Evolutionary conservation across 2,113 vertebrate species (phyloP).

Genomic region (Columbina picui): DNA sequence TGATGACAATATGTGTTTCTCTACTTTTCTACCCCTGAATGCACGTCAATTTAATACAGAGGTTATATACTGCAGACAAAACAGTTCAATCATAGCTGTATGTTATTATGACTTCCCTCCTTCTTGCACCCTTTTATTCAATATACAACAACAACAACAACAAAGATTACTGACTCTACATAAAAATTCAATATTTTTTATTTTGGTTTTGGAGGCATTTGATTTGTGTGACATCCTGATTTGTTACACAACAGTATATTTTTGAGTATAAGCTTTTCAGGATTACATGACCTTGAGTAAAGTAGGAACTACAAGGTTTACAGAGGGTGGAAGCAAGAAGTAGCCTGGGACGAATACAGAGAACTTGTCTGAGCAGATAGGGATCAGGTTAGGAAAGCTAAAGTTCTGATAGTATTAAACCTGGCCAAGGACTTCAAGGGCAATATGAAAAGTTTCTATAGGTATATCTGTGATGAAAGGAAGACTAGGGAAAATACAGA

Average conservation of each 20-base stretch:
- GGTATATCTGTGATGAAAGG: too few species aligned
- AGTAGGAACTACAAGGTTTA: neutral
- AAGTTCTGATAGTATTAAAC: too few species aligned
- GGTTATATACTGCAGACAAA: neutral
- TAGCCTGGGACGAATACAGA: too few species aligned
- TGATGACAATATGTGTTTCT: accelerated
- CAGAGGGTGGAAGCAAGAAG: too few species aligned
- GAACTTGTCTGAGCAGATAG: too few species aligned
- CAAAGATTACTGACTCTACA: neutral
- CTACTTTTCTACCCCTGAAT: neutral
- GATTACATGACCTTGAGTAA: neutral
- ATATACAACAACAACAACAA: neutral
- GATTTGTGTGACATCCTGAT: neutral
- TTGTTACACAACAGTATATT: neutral
- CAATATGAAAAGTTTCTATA: too few species aligned
- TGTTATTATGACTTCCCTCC: neutral
- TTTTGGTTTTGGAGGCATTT: neutral
- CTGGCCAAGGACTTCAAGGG: too few species aligned
- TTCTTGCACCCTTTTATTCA: neutral
- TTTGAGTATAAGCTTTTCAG: neutral
- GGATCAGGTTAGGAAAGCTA: too few species aligned
- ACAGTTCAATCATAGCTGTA: neutral
- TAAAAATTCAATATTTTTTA: neutral
- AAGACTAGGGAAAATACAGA: too few species aligned
- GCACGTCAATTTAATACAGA: neutral